Percentiles rank a stretch among this genome's conserved stretches.
Conservation (phyloP, 2,797 vertebrate genomes). For the Artibeus lituratus region DNA sequence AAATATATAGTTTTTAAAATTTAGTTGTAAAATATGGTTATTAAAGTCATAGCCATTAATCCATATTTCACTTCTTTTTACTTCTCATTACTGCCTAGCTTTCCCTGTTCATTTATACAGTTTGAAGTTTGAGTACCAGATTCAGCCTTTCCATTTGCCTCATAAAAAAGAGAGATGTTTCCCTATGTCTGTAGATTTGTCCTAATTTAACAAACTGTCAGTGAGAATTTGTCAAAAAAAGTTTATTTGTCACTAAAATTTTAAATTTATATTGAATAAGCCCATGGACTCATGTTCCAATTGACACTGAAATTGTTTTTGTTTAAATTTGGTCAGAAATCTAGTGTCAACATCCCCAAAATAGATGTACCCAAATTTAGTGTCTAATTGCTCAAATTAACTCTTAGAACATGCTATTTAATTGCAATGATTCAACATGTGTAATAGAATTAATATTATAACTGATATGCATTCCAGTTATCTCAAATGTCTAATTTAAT, state of each 20-base stretch:
- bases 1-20: not conserved
- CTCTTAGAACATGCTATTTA: not conserved
- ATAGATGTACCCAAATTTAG: not conserved
- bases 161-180: not conserved
- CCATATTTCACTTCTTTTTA: not conserved
- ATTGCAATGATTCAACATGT: not conserved
- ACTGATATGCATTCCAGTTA: not conserved
- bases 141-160: not conserved
- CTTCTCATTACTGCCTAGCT: not conserved
- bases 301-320: not conserved
- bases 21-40: not conserved
- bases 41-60: not conserved
- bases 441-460: not conserved
- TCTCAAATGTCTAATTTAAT: not conserved
- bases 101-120: not conserved
- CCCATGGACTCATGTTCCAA: not conserved
- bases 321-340: slow-evolving; percentile 5
- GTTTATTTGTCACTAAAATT: not conserved
- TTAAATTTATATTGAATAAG: not conserved
- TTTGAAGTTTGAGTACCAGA: not conserved
- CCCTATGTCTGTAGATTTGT: not conserved
- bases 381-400: not conserved
- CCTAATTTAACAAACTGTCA: slow-evolving; percentile 6
- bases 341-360: not conserved
- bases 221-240: not conserved